Evolutionary conservation across 2,113 vertebrate genomes (phyloP), one percentile per base, ranked within the genome.

Genomic region (Shinisaurus crocodilurus): DNA sequence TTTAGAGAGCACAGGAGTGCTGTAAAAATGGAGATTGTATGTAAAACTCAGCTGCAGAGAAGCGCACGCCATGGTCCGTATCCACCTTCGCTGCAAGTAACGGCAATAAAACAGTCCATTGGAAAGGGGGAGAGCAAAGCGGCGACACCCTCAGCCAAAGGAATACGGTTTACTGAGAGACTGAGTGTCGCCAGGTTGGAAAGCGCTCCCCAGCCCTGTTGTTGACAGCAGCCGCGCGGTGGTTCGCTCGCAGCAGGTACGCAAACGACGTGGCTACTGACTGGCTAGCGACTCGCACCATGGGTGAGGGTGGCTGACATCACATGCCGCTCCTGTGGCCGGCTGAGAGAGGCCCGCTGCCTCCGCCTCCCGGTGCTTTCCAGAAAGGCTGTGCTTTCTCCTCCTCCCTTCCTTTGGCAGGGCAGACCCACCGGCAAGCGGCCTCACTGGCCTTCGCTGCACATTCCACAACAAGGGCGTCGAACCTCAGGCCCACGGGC

Each of bases 11-110:
- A 91, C 87, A 84, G 76, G 81, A 93, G 91, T 93, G 89, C 45
- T 90, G 72, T 95, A 90, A 96, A 96, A 89, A 65, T 74, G 82
- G 85, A 70, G 91, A 94, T 90, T 92, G 50, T 90, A 92, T 76
- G 45, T 92, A 89, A 94, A 90, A 93, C 48, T 94, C 94, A 93
- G 90, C 95, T 95, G 92, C 72, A 77, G 91, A 87, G 76, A 80
- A 95, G 77, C 23, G 79, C 0, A 25, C 87, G 91, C 93, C 93
- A 69, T 67, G 50, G 86, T 89, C 86, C 85, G 27, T 88, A 89
- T 92, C 89, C 83, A 69, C 86, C 86, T 12, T 89, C 86, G 87
- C 89, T 90, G 9, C 0, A 80, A 93, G 91, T 79, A 60, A 70
- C 74, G 82, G 90, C 84, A 89, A 90, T 32, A 85, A 76, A 85